A percentile compares a stretch with the other conserved stretches of the same genome.
These are phyloP conservation scores for Macroramphosus scolopax DNA, from an alignment of 2,797 vertebrate genomes.

Conservation along the genomic window DNA sequence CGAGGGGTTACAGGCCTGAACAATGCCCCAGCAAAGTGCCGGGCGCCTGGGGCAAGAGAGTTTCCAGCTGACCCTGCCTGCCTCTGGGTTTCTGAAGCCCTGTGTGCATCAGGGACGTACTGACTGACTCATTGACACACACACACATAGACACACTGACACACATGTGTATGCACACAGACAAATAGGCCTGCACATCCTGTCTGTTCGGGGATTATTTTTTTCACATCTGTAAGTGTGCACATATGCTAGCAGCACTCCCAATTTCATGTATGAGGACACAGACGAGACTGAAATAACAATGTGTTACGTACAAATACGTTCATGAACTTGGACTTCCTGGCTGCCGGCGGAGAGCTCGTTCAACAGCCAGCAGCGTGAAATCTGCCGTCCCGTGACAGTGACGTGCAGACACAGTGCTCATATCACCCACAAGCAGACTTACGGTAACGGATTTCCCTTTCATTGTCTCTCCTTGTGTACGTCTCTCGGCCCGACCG, in stretches of 20 bases:
- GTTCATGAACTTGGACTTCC: too few species aligned
- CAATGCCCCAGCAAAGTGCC: conserved; percentile 63
- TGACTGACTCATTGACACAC: conserved; percentile 64
- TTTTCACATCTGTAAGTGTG: conserved; percentile 18
- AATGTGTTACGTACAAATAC: too few species aligned
- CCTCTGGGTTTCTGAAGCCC: conserved; percentile 71
- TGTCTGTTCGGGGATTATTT: conserved; percentile 50
- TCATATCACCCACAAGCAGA: conserved; percentile 59
- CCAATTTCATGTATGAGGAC: too few species aligned
- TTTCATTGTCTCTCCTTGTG: conserved; percentile 20
- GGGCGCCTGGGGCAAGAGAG: conserved; percentile 65
- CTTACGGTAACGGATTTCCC: conserved; percentile 39
- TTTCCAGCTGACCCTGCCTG: conserved; percentile 73
- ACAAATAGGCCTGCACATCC: conserved; percentile 22
- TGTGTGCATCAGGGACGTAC: conserved; percentile 64
- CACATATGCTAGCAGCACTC: conserved; percentile 20
- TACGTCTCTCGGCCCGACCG: conserved; percentile 20
- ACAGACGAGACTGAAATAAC: too few species aligned
- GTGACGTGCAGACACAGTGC: conserved; percentile 44
- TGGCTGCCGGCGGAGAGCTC: conserved; percentile 27
- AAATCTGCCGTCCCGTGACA: conserved; percentile 59
- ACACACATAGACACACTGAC: conserved; percentile 15
- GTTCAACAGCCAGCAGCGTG: conserved; percentile 60
- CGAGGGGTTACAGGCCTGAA: conserved; percentile 56
- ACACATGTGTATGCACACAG: conserved; percentile 9